These are phyloP conservation scores for Dryas iulia DNA, from an alignment of 1,140 invertebrate species.

Conservation along the genomic window DNA sequence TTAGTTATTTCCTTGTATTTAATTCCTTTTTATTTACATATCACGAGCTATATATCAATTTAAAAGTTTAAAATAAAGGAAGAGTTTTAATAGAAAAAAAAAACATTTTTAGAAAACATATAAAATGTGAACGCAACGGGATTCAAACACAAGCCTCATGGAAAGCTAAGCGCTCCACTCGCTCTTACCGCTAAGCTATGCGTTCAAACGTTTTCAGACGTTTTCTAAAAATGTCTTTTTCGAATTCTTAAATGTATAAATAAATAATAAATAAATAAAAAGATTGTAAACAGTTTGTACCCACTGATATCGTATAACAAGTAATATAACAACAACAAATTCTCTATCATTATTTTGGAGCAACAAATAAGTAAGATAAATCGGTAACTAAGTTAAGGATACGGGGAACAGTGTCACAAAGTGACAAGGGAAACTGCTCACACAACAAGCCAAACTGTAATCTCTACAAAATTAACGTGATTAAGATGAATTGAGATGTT, in stretches of 20 bases:
- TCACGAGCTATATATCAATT: no score
- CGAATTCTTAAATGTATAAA: background rate
- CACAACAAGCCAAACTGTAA: conserved; percentile 42
- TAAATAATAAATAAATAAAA: background rate
- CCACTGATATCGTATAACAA: background rate
- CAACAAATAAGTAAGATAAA: conserved; percentile 50
- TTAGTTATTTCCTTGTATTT: no score
- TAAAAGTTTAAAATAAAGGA: no score
- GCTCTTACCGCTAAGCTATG: no score
- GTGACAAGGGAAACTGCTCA: conserved; percentile 47
- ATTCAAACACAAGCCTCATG: no score
- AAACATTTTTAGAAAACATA: no score
- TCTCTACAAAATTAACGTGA: conserved; percentile 46
- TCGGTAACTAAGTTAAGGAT: conserved; percentile 43
- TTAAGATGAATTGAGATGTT: conserved; percentile 44
- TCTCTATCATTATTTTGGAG: conserved; percentile 29
- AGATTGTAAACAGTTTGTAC: background rate
- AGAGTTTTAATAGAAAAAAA: no score
- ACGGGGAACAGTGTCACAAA: conserved; percentile 39
- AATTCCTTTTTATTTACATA: no score
- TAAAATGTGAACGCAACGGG: no score
- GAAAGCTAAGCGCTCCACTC: no score
- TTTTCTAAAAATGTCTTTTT: no score
- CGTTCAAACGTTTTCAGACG: no score
- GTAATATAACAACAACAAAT: conserved; percentile 26